Evolutionary conservation across 2,888 invertebrate genomes (phyloP).

Genomic region (Drosophila sordidula): DNA sequence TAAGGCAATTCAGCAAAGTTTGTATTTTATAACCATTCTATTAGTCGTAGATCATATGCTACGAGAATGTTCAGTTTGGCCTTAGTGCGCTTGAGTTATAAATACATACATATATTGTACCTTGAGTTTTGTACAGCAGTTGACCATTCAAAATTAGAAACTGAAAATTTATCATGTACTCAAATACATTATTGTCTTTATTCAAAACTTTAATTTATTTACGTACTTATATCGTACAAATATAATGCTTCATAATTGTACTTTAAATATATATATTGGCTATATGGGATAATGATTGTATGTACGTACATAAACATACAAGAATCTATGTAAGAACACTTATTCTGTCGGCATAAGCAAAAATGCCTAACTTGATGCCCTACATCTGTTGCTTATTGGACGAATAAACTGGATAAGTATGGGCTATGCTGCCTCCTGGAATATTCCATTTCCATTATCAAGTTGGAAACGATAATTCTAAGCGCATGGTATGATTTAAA

Average conservation of each 20-base stretch:
- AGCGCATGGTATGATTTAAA: constrained; percentile 29
- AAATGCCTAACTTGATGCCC: constrained; percentile 7
- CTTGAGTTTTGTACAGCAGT: constrained; percentile 73
- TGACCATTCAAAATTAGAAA: constrained; percentile 65
- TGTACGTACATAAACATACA: constrained; percentile 11
- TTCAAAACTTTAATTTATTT: constrained; percentile 60
- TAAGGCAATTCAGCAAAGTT: constrained; percentile 66
- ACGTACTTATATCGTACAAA: constrained; percentile 56
- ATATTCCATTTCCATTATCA: background rate
- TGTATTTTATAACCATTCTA: constrained; percentile 80
- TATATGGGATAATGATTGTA: constrained; percentile 47
- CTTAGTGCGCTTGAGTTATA: constrained; percentile 61
- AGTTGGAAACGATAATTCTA: constrained; percentile 10
- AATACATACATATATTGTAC: constrained; percentile 57
- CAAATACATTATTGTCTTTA: constrained; percentile 67
- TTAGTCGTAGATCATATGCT: constrained; percentile 64
- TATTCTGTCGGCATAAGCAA: constrained; percentile 2
- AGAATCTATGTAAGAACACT: constrained; percentile 9
- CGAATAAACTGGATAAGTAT: constrained; percentile 30
- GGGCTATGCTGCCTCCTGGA: constrained; percentile 2
- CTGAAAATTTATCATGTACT: constrained; percentile 73
- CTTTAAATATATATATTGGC: constrained; percentile 45
- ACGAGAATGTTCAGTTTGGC: constrained; percentile 65
- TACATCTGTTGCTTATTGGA: constrained; percentile 20
- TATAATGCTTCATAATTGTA: constrained; percentile 57